Evolutionary conservation across 1,140 invertebrate species (phyloP), one percentile per base, ranked within the genome.

Genomic region (Zaprionus camerounensis): DNA sequence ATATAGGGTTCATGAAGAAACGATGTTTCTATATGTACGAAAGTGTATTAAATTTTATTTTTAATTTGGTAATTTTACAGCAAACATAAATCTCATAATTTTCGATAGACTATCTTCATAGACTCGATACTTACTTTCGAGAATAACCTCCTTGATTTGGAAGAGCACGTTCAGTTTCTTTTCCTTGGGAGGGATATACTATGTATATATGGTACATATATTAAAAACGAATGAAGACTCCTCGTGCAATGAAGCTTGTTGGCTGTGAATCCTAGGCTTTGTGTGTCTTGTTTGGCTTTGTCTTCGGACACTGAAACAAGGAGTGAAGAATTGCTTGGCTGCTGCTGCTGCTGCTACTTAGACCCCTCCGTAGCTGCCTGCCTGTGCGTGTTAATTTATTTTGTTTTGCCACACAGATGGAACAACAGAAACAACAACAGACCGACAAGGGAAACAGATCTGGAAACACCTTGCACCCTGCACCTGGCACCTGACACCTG

Each of bases 261-360:
- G 20, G 46, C 46, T 51, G 46, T 41, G 57, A 24, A 24, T 38
- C 57, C 22, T 41, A 20, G 36, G 34, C 57, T 59, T 59, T 24
- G 36, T 44, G n/a, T 59, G 57, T 24, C 6, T 38, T 36, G 31
- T 58, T 6, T 59, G 17, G 34, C 34, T 59, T 41, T 15, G 20
- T 22, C 53, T 28, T 31, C 26, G 5, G 9, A 1, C 5, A 31
- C 11, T 1, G 4, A 7, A 28, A 24, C 0, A 41, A 7, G 24
- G 57, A 57, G 36, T 28, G 24, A 49, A 49, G 65, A 62, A 36
- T 36, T 62, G 63, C 61, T 66, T 76, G 59, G 41, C 36, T 53
- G n/a, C 26, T 44, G 55, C 56, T 22, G 17, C 36, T 53, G n/a
- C 34, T 44, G 55, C 55, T 20, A 20, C 20, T 65, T 51, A 76